These are phyloP conservation scores for Typhlomys cinereus DNA, from an alignment of 2,113 vertebrate genomes.

Conservation along the genomic window DNA sequence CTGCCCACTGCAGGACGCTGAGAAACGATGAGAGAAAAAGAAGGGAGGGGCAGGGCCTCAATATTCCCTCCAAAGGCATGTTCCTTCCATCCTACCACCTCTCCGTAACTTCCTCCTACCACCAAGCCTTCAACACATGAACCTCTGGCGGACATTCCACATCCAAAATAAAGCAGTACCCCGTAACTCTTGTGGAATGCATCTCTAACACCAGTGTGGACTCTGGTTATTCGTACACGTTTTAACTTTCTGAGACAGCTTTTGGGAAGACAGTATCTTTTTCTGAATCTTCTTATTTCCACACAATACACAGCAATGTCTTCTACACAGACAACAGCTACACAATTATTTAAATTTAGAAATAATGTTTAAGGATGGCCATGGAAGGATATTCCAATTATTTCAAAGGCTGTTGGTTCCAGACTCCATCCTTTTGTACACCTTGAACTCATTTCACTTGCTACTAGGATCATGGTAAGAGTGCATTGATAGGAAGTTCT, in stretches of 20 bases:
- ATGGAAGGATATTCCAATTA: constrained; percentile 12
- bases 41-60: neutral
- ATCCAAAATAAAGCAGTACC: neutral
- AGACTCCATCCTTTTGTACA: constrained; percentile 10
- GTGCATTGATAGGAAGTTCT: constrained; percentile 8
- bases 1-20: neutral
- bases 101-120: no score
- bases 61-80: neutral
- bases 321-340: constrained; percentile 10
- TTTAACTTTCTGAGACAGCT: constrained; percentile 20
- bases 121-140: neutral
- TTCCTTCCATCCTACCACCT: neutral
- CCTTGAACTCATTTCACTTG: constrained; percentile 2
- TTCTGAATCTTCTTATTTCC: neutral
- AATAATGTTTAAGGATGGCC: constrained; percentile 41
- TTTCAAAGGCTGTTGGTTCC: neutral
- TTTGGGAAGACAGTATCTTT: neutral
- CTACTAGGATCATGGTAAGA: neutral
- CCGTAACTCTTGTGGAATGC: neutral
- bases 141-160: neutral
- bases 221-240: neutral
- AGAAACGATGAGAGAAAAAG: neutral
- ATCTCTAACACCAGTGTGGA: neutral
- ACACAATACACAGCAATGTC: neutral
- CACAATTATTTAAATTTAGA: constrained; percentile 32